These are phyloP conservation scores for Myotis planiceps DNA, from an alignment of 2,797 vertebrate species.

Conservation along the genomic window DNA sequence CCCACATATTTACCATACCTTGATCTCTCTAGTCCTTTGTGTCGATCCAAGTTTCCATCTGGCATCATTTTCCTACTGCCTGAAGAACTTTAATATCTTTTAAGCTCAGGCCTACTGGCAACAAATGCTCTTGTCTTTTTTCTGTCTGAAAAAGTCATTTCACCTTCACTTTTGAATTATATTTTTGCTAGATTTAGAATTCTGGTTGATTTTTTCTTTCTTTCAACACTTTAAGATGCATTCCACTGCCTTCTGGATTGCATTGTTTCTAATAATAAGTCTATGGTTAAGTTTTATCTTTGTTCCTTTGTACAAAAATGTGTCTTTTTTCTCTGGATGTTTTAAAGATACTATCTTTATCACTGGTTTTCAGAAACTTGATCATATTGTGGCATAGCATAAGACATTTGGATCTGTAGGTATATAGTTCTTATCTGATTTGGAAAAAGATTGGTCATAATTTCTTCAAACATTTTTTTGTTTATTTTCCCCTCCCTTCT, in stretches of 20 bases:
- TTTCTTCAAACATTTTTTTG: not conserved
- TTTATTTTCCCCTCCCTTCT: not conserved
- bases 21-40: slow-evolving; percentile 2
- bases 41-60: slow-evolving; percentile 47
- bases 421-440: not conserved
- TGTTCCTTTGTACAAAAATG: slow-evolving; percentile 18
- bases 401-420: not conserved
- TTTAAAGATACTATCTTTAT: slow-evolving; percentile 10
- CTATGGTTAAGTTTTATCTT: not conserved
- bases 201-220: not conserved
- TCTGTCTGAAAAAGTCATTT: slow-evolving; percentile 60
- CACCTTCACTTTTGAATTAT: slow-evolving; percentile 38
- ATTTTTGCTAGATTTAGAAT: slow-evolving; percentile 25
- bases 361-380: slow-evolving; percentile 36
- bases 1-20: not conserved
- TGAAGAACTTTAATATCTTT: slow-evolving; percentile 2
- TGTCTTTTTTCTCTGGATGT: not conserved
- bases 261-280: not conserved
- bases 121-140: slow-evolving; percentile 20
- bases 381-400: not conserved
- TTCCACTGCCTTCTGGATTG: slow-evolving; percentile 7
- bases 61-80: slow-evolving; percentile 22
- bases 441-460: not conserved
- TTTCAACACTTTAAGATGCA: not conserved
- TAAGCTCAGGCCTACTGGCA: not conserved